phyloP scores from a whole-genome alignment of 2,888 invertebrate species.

The Craniophora ligustri region DNA sequence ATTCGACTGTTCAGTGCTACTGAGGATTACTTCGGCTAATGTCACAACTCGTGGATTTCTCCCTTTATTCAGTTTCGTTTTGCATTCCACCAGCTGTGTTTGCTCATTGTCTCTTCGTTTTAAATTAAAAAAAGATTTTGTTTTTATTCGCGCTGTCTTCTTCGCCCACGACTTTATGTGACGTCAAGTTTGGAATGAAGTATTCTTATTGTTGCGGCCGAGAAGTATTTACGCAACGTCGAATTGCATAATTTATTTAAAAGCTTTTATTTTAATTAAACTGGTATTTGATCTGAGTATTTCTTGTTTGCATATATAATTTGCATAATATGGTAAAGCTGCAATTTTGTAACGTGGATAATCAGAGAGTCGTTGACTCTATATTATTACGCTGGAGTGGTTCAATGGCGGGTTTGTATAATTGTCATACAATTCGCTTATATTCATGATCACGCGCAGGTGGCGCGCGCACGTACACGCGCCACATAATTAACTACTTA shows the following conservation, averaged over 20 bases:
- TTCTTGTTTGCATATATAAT: conserved; percentile 36
- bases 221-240: conserved; percentile 78
- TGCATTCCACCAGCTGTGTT: conserved; percentile 87
- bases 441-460: conserved; percentile 64
- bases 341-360: conserved; percentile 44
- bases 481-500: conserved; percentile 37
- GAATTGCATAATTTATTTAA: conserved; percentile 83
- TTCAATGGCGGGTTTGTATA: conserved; percentile 44
- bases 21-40: conserved; percentile 71
- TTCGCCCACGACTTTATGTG: conserved; percentile 86
- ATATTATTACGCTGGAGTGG: conserved; percentile 32
- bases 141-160: conserved; percentile 80
- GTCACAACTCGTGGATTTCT: conserved; percentile 75
- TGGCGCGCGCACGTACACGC: conserved; percentile 64
- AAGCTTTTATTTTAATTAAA: conserved; percentile 79
- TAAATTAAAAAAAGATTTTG: conserved; percentile 82
- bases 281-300: conserved; percentile 50
- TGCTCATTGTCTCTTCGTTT: conserved; percentile 86
- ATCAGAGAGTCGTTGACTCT: conserved; percentile 57
- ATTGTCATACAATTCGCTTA: conserved; percentile 51
- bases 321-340: conserved; percentile 54
- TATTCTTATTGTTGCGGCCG: conserved; percentile 80
- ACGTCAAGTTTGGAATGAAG: conserved; percentile 85
- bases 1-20: conserved; percentile 72
- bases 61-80: conserved; percentile 77